Base-by-base conservation (phyloP, 2,888 invertebrate genomes). In the Leuctra nigra region DNA sequence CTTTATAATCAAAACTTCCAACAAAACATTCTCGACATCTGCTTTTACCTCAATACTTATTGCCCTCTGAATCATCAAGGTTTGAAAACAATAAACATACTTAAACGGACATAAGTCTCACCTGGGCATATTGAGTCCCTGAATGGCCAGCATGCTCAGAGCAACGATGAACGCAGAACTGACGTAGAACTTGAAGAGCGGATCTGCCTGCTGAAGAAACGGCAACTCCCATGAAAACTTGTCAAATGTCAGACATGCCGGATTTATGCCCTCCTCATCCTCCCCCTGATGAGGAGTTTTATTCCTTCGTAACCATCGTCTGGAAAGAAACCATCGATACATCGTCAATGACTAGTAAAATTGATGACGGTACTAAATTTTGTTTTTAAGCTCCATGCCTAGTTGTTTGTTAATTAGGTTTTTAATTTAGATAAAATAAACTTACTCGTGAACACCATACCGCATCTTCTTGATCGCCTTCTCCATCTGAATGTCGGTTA, bases 171-270 rank as follows among this genome's bases (percentile, higher is more conserved):
- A 72, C 29, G 82, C 77, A 63, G 81, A 78, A 1, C 81, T 71
- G 25, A 87, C 73, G 67, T 87, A 93, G 69, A 88, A 92, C 69
- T 91, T 91, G 67, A 91, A 88, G 61, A 93, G 78, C 0, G 88
- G 86, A 73, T 95, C 94, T 0, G 86, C 82, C 63, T 88, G 81
- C 53, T 79, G 73, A 50, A 89, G 72, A 69, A 87, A 93, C 2
- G 82, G 80, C 63, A 81, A 74, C 71, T 94, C 93, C 74, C 80
- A 78, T 36, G 75, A 75, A 58, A 72, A 77, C 29, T 70, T 63
- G 62, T 74, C 78, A 68, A 87, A 89, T 41, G 80, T 77, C 58
- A 88, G 68, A 55, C 82, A 76, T 63, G 81, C 73, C 29, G 79
- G 74, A 74, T 78, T 74, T 69, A 86, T 73, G 67, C 44, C 23